Conservation (phyloP, 2,888 invertebrate species). For the Atherix ibis region DNA sequence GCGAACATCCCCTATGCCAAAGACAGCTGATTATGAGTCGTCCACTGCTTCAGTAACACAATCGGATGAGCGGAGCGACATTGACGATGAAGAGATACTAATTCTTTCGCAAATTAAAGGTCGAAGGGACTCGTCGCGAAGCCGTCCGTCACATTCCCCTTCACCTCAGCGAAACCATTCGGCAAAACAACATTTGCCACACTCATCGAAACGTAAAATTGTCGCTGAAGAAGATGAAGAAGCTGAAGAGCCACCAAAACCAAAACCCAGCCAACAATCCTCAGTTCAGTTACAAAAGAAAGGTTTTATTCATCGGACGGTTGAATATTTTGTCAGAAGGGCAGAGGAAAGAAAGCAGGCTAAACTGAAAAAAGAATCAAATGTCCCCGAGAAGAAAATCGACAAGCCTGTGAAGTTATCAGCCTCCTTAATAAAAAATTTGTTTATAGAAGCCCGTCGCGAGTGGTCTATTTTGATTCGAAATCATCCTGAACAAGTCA, state of each 20-base stretch:
- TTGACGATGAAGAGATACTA: conserved; percentile 11
- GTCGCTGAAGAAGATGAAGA: conserved; percentile 11
- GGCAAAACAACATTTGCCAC: conserved; percentile 14
- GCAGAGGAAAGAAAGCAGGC: conserved; percentile 13
- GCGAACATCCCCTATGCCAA: conserved; percentile 6
- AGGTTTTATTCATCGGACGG: conserved; percentile 6
- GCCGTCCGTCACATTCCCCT: conserved; percentile 25
- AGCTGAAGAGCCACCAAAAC: conserved; percentile 1
- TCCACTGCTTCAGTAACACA: conserved; percentile 28
- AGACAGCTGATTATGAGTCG: conserved; percentile 22
- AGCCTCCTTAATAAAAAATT: conserved; percentile 20
- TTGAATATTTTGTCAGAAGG: conserved; percentile 18
- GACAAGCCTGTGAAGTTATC: background rate
- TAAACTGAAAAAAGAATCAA: conserved; percentile 12
- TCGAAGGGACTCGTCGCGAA: conserved; percentile 13
- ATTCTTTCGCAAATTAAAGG: conserved; percentile 2
- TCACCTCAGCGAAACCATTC: conserved; percentile 21
- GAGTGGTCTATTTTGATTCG: conserved; percentile 43
- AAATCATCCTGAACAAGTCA: conserved; percentile 40
- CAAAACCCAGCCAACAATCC: no score
- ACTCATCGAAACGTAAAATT: conserved; percentile 18
- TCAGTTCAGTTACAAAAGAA: conserved; percentile 2
- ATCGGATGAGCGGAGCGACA: conserved; percentile 17
- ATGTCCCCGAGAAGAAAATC: conserved; percentile 17
- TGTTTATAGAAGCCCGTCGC: conserved; percentile 31